These are phyloP conservation scores for Trematomus loennbergii DNA, from an alignment of 2,113 vertebrate species.

Conservation along the genomic window DNA sequence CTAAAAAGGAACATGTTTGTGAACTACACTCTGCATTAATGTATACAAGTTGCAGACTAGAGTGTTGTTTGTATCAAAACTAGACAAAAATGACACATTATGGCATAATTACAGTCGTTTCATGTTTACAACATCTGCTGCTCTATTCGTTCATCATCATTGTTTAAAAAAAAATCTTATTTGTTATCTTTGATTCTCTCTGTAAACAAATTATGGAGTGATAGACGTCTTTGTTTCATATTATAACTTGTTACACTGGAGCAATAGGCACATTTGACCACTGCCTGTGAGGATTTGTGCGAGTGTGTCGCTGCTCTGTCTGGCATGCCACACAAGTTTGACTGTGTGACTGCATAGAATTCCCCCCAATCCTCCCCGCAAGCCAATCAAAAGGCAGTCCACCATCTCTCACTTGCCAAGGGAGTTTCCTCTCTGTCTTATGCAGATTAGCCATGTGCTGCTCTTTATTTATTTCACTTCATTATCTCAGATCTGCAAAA, in stretches of 20 bases:
- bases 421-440: constrained; percentile 92
- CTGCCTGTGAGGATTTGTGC: constrained; percentile 1
- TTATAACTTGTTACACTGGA: neutral
- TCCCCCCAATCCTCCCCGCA: constrained; percentile 76
- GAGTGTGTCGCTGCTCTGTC: constrained; percentile 41
- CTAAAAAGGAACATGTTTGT: neutral
- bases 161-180: neutral
- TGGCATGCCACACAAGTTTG: constrained; percentile 71
- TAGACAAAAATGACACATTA: neutral
- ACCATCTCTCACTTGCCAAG: constrained; percentile 90
- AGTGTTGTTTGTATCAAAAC: neutral
- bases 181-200: neutral
- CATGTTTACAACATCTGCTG: constrained; percentile 3
- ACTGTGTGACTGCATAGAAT: constrained; percentile 72
- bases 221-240: neutral
- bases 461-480: constrained; percentile 89
- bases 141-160: neutral
- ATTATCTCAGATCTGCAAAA: constrained; percentile 84
- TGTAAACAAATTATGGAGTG: neutral
- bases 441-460: constrained; percentile 99
- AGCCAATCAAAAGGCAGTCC: constrained; percentile 89
- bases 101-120: neutral
- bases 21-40: neutral
- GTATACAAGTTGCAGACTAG: neutral
- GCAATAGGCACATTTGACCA: constrained; percentile 23